phyloP scores from a whole-genome alignment of 64 coral and sea anemone species.

The Montipora capricornis region DNA sequence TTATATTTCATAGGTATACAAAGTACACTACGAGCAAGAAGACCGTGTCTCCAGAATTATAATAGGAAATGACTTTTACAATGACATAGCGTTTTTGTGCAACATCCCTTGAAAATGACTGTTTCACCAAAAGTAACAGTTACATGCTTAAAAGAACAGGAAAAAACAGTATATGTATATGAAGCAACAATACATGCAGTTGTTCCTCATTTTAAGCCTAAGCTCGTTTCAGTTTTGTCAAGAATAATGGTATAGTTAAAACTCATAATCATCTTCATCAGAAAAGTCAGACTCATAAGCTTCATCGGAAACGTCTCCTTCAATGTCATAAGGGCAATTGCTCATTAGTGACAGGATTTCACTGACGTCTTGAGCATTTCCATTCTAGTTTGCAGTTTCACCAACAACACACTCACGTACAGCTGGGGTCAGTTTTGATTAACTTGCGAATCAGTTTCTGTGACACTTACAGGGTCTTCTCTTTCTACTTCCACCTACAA shows the following conservation, averaged over 20 bases:
- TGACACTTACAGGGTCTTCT: no score
- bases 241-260: slow-evolving; percentile 2
- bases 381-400: no score
- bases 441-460: no score
- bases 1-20: no score
- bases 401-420: no score
- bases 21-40: no score
- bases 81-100: slow-evolving; percentile 1
- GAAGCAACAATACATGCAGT: background rate
- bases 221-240: background rate
- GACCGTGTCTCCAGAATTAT: background rate
- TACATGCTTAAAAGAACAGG: slow-evolving; percentile 1
- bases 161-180: slow-evolving; percentile 12
- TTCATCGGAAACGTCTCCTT: background rate
- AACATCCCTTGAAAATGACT: slow-evolving; percentile 18
- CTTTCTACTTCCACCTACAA: no score
- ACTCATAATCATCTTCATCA: background rate
- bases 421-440: no score
- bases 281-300: slow-evolving; percentile 14
- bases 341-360: no score
- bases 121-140: slow-evolving; percentile 3
- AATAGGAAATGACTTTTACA: background rate
- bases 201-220: background rate
- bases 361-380: no score
- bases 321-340: background rate